These are phyloP conservation scores for Lepisosteus oculatus DNA, from an alignment of 2,113 vertebrate genomes.

Conservation along the genomic window DNA sequence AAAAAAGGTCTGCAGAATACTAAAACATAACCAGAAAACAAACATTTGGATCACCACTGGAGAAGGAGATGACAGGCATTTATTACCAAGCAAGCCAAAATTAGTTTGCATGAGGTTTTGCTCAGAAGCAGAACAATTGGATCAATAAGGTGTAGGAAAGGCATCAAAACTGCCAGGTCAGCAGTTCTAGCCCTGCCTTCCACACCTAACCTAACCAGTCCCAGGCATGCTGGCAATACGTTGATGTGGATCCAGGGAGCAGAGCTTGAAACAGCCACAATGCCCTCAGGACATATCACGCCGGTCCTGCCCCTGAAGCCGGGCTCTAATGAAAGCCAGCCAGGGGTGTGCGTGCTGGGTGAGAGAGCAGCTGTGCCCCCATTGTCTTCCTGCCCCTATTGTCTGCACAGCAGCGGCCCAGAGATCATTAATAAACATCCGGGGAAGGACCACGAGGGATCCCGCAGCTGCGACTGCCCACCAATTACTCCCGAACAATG, in stretches of 20 bases:
- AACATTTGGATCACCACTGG: conserved; percentile 8
- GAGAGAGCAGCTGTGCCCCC: conserved; percentile 33
- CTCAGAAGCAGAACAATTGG: conserved; percentile 1
- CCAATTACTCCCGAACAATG: conserved; percentile 70
- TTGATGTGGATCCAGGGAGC: no score
- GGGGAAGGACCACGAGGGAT: conserved; percentile 58
- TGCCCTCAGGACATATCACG: not conserved
- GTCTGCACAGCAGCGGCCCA: conserved; percentile 46
- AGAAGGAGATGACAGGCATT: conserved; percentile 22
- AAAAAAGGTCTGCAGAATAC: conserved; percentile 26
- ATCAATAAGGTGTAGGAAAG: not conserved
- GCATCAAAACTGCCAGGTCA: not conserved
- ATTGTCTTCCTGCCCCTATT: conserved; percentile 58
- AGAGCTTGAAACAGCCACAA: not conserved
- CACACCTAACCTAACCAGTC: not conserved
- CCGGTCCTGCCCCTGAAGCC: not conserved
- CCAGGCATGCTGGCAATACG: not conserved
- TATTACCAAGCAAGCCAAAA: conserved; percentile 5
- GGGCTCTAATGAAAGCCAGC: not conserved
- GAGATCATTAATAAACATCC: conserved; percentile 68
- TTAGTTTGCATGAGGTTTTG: not conserved
- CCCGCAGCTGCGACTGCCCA: conserved; percentile 66
- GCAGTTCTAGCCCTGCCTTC: not conserved
- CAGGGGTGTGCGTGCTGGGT: not conserved
- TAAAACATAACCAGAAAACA: conserved; percentile 12